A percentile compares a stretch with the other conserved stretches of the same genome.
Evolutionary conservation across 37 sponge, comb jelly and placozoan genomes (phyloP).

Genomic region (Dysidea cf. avara): DNA sequence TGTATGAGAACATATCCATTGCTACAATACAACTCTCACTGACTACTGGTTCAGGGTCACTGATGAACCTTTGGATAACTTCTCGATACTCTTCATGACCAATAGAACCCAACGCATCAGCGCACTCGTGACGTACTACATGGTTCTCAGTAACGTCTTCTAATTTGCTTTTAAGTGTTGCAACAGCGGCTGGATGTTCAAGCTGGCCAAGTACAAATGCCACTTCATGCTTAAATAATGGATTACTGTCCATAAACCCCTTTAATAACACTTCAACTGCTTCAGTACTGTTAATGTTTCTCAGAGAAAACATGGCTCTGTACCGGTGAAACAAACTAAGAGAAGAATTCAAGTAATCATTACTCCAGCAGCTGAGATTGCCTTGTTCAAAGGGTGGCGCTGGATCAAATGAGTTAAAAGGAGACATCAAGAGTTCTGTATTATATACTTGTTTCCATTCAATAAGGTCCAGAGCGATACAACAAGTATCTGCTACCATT

Average conservation of each 20-base stretch:
- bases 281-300: constrained; percentile 71
- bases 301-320: constrained; percentile 90
- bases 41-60: constrained; percentile 82
- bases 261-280: constrained; percentile 62
- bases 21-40: constrained; percentile 95
- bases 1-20: constrained; percentile 85
- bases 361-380: constrained; percentile 46
- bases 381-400: constrained; percentile 84
- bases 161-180: constrained; percentile 58
- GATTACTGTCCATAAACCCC: constrained; percentile 74
- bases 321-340: constrained; percentile 80
- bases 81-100: constrained; percentile 74
- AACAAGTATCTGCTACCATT: constrained; percentile 88
- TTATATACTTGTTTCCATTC: constrained; percentile 45
- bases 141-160: constrained; percentile 69
- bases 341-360: constrained; percentile 43
- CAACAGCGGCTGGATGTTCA: constrained; percentile 70
- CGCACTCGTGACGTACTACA: constrained; percentile 99
- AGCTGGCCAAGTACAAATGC: constrained; percentile 98
- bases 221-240: constrained; percentile 92
- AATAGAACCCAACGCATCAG: constrained; percentile 97
- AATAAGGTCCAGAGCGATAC: constrained; percentile 70
- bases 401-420: constrained; percentile 91
- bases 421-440: constrained; percentile 43
- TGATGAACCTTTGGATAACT: constrained; percentile 49